Evolutionary conservation across 2,113 vertebrate genomes (phyloP), one percentile per base, ranked within the genome.

Genomic region (Columba livia): DNA sequence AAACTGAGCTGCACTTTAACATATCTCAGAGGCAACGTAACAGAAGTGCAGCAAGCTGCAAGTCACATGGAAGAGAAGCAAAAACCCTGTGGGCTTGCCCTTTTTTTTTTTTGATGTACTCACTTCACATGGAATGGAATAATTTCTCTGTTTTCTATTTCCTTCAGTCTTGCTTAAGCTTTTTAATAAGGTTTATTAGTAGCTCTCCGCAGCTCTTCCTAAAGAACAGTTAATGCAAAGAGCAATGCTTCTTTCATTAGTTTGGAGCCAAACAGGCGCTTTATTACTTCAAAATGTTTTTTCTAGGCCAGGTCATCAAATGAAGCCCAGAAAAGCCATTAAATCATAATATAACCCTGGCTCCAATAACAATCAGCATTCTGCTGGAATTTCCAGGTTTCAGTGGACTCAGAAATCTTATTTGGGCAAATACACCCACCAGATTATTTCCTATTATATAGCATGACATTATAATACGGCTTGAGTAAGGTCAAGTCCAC

Each of bases 221-320:
- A 94, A 98, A 98, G 97, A 97, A 98, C 93, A 96, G 85, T 97
- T 97, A 98, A 98, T 97, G 97, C 89, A 98, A 97, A 98, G 82
- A 98, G 96, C 93, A 98, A 89, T 89, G 89, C 85, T 94, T 90
- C 88, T 80, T 88, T 97, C 97, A 92, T 97, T 96, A 98, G 89
- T 95, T 81, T 94, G 47, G 83, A 96, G 95, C 96, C 94, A 97
- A 98, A 97, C 81, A 96, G 96, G 97, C 20, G 48, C 90, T 97
- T 98, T 97, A 97, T 98, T 97, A 96, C 97, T 97, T 97, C 94
- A 97, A 96, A 98, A 97, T 97, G 97, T 96, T 97, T 95, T 47
- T 96, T 88, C 95, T 97, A 91, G 86, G 96, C 96, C 94, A 97
- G 95, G 84, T 97, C 95, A 96, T 96, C 95, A 96, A 96, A 94